Evolutionary conservation across 1,140 invertebrate genomes (phyloP), one percentile per base, ranked within the genome.

Genomic region (Drosophila dunni): DNA sequence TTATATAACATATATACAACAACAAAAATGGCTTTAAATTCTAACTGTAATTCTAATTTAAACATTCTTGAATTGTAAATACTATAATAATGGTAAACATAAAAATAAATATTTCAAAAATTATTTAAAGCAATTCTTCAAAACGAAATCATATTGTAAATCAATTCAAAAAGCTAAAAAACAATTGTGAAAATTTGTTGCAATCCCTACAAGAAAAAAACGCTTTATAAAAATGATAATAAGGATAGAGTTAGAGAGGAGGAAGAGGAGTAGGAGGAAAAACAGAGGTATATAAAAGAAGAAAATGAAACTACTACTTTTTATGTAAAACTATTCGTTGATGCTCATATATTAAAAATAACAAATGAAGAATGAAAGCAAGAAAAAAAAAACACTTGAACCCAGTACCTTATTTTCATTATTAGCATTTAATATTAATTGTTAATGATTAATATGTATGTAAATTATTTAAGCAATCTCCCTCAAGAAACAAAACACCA

Each of bases 401-500:
- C 90, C 90, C 90, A 91, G 90, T 91, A 91, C 90, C 90, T 91
- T 91, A 90, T 91, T 91, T 91, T 90, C 78, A 89, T 88, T 80
- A 80, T 88, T 88, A 88, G 84, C 84, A 89, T 88, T 86, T 89
- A 81, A 76, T 81, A 89, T 88, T 83, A 89, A 89, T 89, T 88
- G 84, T 89, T 88, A 89, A 84, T 51, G 72, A 72, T 90, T 90
- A 75, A 82, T 90, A 86, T 86, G 82, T 81, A 82, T 90, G 80
- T 86, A 90, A 90, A 91, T 90, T 81, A 88, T 90, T 91, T 91
- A 88, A 88, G 83, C 62, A 71, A 69, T 45, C 50, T 62, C 38
- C 42, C 48, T 53, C 17, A 56, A 61, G n/a, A 56, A 45, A 36
- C 29, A 40, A 62, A 61, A 20, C 48, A 45, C 44, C 38, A 42